Evolutionary conservation across 2,113 vertebrate species (phyloP).

Genomic region (Tauraco erythrolophus): DNA sequence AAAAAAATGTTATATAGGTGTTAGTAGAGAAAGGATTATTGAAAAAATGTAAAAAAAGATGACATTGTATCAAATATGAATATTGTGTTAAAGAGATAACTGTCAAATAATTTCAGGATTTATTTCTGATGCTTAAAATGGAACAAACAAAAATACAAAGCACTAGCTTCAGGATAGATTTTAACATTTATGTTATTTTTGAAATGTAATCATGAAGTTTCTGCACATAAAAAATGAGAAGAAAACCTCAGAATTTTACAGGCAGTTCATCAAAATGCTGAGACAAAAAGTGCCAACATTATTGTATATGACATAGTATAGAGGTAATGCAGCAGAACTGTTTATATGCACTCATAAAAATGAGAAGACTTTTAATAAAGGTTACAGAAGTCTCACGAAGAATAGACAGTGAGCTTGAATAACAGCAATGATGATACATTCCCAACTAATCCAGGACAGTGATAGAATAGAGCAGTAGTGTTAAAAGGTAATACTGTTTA

Average conservation of each 20-base stretch:
- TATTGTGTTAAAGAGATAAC: not conserved
- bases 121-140: not conserved
- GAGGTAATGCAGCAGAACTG: not conserved
- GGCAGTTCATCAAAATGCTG: constrained; percentile 13
- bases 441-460: not conserved
- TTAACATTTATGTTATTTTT: not conserved
- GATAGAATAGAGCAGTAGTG: not conserved
- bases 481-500: not conserved
- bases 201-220: not conserved
- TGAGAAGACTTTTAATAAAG: not conserved
- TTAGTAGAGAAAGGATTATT: not conserved
- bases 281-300: not conserved
- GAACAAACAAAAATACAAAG: not conserved
- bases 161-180: not conserved
- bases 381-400: not conserved
- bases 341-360: not conserved
- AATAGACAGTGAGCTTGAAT: not conserved
- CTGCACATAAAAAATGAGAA: not conserved
- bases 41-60: not conserved
- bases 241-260: not conserved
- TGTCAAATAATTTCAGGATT: not conserved
- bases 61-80: not conserved
- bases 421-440: not conserved
- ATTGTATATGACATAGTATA: not conserved
- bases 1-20: not conserved